phyloP scores from a whole-genome alignment of 2,888 invertebrate species.

The Cyrtodaria siliqua region DNA sequence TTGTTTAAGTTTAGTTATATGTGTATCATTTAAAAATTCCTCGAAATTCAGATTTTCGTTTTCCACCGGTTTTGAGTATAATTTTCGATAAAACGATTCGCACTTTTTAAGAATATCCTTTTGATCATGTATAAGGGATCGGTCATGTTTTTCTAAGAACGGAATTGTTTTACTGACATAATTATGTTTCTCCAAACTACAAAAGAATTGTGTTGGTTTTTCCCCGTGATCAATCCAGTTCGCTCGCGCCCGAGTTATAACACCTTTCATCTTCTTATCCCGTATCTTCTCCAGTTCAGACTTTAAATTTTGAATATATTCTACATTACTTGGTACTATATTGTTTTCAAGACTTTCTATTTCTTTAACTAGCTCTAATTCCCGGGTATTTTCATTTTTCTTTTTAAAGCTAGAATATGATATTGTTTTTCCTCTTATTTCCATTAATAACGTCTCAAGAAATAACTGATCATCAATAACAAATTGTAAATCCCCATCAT shows the following conservation, averaged over 20 bases:
- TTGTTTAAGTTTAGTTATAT: background rate
- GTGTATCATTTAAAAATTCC: background rate
- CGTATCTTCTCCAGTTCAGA: background rate
- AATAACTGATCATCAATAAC: conserved; percentile 20
- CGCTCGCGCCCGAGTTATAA: background rate
- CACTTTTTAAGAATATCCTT: background rate
- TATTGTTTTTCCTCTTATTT: conserved; percentile 4
- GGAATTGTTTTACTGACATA: background rate
- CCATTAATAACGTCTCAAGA: conserved; percentile 15
- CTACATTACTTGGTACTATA: background rate
- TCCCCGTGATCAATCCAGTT: background rate
- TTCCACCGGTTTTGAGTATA: background rate
- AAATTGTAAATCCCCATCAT: conserved; percentile 26
- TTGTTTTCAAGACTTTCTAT: background rate
- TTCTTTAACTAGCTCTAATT: background rate
- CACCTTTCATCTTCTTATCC: background rate
- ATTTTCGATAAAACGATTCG: background rate
- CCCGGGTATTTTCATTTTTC: background rate
- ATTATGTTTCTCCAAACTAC: background rate
- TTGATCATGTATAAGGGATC: background rate
- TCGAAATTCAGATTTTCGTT: background rate
- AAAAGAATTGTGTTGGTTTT: background rate
- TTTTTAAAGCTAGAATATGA: conserved; percentile 4
- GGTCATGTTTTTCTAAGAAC: background rate
- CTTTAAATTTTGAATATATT: background rate